Conservation (phyloP, 2,888 invertebrate genomes). For the Urechis unicinctus region DNA sequence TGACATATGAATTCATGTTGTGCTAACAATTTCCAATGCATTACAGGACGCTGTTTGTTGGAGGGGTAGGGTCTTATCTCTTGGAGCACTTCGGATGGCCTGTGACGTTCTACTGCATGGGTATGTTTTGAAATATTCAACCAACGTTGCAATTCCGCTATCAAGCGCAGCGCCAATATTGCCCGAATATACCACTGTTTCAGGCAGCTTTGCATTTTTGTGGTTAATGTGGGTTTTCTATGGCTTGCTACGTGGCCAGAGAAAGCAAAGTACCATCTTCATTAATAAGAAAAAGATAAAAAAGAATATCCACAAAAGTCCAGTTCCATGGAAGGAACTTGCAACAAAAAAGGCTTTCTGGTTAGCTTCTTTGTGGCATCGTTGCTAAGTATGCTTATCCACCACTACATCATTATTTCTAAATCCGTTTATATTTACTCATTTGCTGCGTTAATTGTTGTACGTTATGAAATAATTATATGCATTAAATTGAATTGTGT, state of each 20-base stretch:
- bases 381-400: too few species aligned
- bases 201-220: too few species aligned
- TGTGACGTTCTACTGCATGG: conserved; percentile 62
- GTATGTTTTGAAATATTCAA: too few species aligned
- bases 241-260: neutral
- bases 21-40: too few species aligned
- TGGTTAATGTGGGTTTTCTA: neutral
- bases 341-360: neutral
- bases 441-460: too few species aligned
- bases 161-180: too few species aligned
- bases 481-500: too few species aligned
- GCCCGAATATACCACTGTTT: too few species aligned
- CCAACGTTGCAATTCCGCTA: too few species aligned
- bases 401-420: neutral
- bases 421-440: neutral
- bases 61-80: conserved; percentile 64
- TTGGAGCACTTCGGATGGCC: conserved; percentile 64
- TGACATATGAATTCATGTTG: neutral
- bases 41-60: conserved; percentile 62
- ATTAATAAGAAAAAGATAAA: too few species aligned
- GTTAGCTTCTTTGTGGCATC: too few species aligned
- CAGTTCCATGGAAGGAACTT: neutral
- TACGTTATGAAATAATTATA: neutral
- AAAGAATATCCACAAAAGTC: neutral
- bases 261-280: too few species aligned